Base-by-base conservation (phyloP, 2,888 invertebrate species). In the Cephonodes hylas region DNA sequence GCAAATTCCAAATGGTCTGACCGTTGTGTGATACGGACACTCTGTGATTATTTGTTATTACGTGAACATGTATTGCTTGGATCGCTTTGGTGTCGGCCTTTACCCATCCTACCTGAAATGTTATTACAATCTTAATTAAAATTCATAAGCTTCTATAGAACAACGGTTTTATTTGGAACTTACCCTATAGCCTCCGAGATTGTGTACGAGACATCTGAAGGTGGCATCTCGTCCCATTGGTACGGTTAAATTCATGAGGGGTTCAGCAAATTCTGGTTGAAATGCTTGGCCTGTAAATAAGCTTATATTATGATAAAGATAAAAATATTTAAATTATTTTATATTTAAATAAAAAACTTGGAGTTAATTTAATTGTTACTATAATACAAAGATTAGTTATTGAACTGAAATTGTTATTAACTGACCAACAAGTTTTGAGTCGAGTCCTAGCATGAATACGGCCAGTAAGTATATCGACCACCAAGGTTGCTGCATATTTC, bases 61-160 rank as follows among this genome's bases (percentile, higher is more conserved):
- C 97, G 88, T 97, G 97, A 72, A 97, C 96, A 87, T 97, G 97
- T 84, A 97, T 97, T 31, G 97, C 97, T 91, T 97, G 97, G 73
- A 97, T 97, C 60, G 97, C 97, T 93, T 97, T 97, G 58, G 97
- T 97, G 84, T 97, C 97, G 31, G 97, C 97, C 88, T 97, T 97
- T 64, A 98, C 96, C 97, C 98, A 98, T 59, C 97, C 97, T 66
- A 98, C 97, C 97, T 97, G 93, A 20, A 65, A 67, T 64, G 23
- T 53, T 3, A 44, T 53, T 23, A 38, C 22, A 27, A 42, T 44
- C 45, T 46, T 60, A 69, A 69, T 68, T 64, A 62, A 62, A 66
- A 61, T 58, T 57, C 25, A 59, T 22, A 53, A 59, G 23, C 42
- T 61, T 44, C 34, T 46, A 59, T 27, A 53, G 10, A 63, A 48